Evolutionary conservation across 1,140 invertebrate species (phyloP), one percentile per base, ranked within the genome.

Genomic region (Macrobrachium nipponense): DNA sequence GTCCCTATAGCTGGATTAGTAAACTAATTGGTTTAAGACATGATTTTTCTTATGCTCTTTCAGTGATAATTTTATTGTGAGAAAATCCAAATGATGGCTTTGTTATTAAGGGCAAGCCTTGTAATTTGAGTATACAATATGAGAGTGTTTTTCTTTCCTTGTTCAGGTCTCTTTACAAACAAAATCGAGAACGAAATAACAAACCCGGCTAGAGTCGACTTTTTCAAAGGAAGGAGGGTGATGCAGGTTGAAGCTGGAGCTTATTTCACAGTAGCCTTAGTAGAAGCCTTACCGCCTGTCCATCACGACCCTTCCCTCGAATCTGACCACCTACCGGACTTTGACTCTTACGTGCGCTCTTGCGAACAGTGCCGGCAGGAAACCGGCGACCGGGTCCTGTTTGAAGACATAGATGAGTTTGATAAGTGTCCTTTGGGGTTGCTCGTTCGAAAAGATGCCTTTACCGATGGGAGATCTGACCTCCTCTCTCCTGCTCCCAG

Each of bases 101-200:
- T n/a, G n/a, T n/a, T n/a, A n/a, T n/a, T n/a, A n/a, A n/a, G n/a
- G n/a, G n/a, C n/a, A n/a, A n/a, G n/a, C n/a, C n/a, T n/a, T n/a
- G n/a, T n/a, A n/a, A n/a, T n/a, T n/a, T n/a, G n/a, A n/a, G n/a
- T n/a, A n/a, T n/a, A n/a, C n/a, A n/a, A n/a, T n/a, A n/a, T n/a
- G 51, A 17, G 7, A 15, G 51, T 43, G 6, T 17, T 62, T 10
- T 15, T 44, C 8, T 18, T 62, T 51, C 12, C 0, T 68, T 51
- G 10, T 11, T n/a, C 73, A 84, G 85, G 85, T 14, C 73, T 87
- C 43, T 87, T 87, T 62, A 87, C 85, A 61, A 87, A 87, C 73
- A 87, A 87, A 51, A 87, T 78, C 17, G 85, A 87, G 44, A 87
- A 87, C 81, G 85, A 87, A 27, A 87, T 87, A 59, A 81, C 85